phyloP scores from a whole-genome alignment of 2,888 invertebrate genomes.

The Acleris sparsana region DNA sequence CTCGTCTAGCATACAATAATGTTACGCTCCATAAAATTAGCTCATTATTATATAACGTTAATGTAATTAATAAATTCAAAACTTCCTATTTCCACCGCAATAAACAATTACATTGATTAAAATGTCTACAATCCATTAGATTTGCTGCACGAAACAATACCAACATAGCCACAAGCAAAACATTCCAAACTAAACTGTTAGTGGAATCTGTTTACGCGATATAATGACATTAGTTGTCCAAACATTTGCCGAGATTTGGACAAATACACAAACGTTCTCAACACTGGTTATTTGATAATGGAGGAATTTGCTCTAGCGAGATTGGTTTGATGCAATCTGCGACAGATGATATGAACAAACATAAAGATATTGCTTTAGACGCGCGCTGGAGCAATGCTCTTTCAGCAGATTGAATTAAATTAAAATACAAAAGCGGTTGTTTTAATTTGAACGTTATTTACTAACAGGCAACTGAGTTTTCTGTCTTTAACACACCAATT shows the following conservation, averaged over 20 bases:
- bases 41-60: no score
- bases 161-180: constrained; percentile 27
- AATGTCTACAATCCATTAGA: constrained; percentile 20
- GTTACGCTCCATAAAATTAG: no score
- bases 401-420: neutral
- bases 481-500: no score
- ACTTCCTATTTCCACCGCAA: no score
- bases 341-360: constrained; percentile 4
- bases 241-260: constrained; percentile 48
- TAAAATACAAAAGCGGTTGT: neutral
- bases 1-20: no score
- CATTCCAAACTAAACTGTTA: constrained; percentile 27
- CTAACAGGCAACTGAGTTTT: no score
- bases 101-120: no score
- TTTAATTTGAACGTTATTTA: neutral
- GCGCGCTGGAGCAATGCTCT: neutral
- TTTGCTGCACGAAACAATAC: constrained; percentile 16
- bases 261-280: constrained; percentile 42
- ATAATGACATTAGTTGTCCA: constrained; percentile 58
- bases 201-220: constrained; percentile 51
- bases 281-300: constrained; percentile 32
- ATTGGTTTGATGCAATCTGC: constrained; percentile 15
- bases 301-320: constrained; percentile 24
- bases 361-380: neutral
- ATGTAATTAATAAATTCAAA: no score